A percentile compares a stretch with the other conserved stretches of the same genome.
phyloP scores from a whole-genome alignment of 1,140 invertebrate species.

The Aphidius gifuensis region DNA sequence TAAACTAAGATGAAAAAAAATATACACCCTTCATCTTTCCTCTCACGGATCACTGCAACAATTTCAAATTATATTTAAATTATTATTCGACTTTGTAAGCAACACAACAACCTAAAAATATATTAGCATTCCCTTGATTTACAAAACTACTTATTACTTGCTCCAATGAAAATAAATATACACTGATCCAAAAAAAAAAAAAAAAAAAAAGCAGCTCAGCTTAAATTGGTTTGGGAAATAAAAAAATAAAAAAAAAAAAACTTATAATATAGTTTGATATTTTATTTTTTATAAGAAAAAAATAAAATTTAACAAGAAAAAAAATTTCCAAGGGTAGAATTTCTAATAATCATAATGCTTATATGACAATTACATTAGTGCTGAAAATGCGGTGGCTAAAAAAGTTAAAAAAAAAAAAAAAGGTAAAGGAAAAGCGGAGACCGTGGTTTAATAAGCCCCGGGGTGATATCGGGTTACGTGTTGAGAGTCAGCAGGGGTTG shows the following conservation, averaged over 20 bases:
- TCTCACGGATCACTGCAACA: conserved; percentile 15
- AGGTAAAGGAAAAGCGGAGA: background rate
- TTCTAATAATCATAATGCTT: conserved; percentile 9
- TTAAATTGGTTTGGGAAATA: no score
- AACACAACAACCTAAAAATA: conserved; percentile 13
- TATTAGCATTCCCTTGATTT: background rate
- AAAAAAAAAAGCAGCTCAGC: no score
- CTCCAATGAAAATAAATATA: no score
- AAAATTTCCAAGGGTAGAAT: background rate
- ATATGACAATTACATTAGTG: conserved; percentile 15
- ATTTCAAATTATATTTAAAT: conserved; percentile 19
- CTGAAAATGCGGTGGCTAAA: background rate
- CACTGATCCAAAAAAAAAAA: no score
- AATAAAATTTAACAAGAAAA: background rate
- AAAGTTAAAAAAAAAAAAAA: background rate
- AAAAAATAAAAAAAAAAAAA: no score
- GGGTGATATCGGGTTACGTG: background rate
- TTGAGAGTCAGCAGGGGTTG: no score
- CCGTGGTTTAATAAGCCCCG: conserved; percentile 13
- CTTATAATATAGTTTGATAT: background rate
- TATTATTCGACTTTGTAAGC: conserved; percentile 17
- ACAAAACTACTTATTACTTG: no score
- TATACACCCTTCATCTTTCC: conserved; percentile 13
- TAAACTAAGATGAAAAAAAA: background rate
- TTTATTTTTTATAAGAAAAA: background rate